Evolutionary conservation across 1,140 invertebrate species (phyloP).

Genomic region (Ridgeia piscesae): DNA sequence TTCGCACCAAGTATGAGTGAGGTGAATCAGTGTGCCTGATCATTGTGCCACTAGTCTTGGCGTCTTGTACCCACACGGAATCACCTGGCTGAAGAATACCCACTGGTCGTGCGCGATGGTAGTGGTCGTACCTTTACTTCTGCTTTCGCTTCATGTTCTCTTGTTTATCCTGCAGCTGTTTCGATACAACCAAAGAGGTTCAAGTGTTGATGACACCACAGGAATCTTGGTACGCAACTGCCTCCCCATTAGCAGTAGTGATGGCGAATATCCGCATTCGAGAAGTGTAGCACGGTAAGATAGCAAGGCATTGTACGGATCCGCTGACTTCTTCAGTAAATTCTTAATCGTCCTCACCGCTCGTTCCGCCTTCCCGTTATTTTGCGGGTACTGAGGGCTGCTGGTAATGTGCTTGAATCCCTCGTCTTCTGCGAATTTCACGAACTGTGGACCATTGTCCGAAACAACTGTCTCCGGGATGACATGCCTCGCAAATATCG

Average conservation of each 20-base stretch:
- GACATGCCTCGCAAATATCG: slow-evolving; percentile 15
- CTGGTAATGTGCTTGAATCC: too few relatives aligned
- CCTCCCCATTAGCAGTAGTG: slow-evolving; percentile 17
- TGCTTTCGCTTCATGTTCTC: slow-evolving; percentile 12
- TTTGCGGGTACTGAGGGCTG: too few relatives aligned
- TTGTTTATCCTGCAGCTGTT: slow-evolving; percentile 14
- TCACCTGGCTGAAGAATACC: slow-evolving; percentile 11
- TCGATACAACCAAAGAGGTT: slow-evolving; percentile 9
- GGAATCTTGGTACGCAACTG: slow-evolving; percentile 16
- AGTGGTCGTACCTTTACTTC: not conserved
- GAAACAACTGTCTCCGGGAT: slow-evolving; percentile 18
- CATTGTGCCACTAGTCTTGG: too few relatives aligned
- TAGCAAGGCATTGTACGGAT: too few relatives aligned
- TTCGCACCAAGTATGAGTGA: too few relatives aligned
- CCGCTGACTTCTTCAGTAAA: not conserved
- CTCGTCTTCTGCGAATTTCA: not conserved
- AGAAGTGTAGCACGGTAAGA: slow-evolving; percentile 8
- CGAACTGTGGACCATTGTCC: slow-evolving; percentile 26
- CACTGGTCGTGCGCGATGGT: slow-evolving; percentile 5
- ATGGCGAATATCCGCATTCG: not conserved
- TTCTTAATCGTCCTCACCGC: slow-evolving; percentile 12
- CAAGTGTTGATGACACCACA: slow-evolving; percentile 9
- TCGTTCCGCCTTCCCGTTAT: too few relatives aligned
- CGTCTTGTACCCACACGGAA: slow-evolving; percentile 5
- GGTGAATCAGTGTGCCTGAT: too few relatives aligned